Evolutionary conservation across 2,797 vertebrate species (phyloP), one percentile per base, ranked within the genome.

Genomic region (Takifugu ocellatus): DNA sequence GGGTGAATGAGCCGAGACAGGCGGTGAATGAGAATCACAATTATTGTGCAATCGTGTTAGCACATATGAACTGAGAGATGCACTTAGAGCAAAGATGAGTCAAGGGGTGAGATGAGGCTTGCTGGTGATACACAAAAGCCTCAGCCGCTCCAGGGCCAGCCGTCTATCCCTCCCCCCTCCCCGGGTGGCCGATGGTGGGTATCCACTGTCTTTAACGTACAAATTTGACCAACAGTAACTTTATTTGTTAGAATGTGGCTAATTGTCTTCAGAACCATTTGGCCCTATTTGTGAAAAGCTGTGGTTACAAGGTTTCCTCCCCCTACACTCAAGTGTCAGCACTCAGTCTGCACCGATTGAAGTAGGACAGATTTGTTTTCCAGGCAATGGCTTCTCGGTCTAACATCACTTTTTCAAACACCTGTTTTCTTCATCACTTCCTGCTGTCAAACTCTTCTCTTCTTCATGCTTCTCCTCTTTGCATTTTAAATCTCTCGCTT

Each of bases 11-110:
- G 43, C 78, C 61, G 48, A 66, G 65, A 58, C 39, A 59, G 56
- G 42, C 47, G 6, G 26, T 61, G 63, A 74, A 68, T 54, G 54
- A 15, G 26, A 77, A 71, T 54, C 56, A 58, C 54, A 61, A 61
- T 70, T 59, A 79, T 73, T 76, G 74, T 79, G 79, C 54, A 82
- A 81, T 84, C 84, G 77, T 56, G 44, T 83, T 76, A 77, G 66
- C 54, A 74, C 51, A 66, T 70, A 64, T 55, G 31, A 68, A 57
- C 46, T 56, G 54, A 68, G 53, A 64, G 61, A 51, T 65, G 39
- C 12, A 57, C 54, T 62, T 44, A 17, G 49, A 71, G 57, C 49
- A 33, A 46, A 17, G 36, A 59, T 60, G 60, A 72, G 61, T 51
- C 61, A 59, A 26, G n/a, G 42, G 59, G 0, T 29, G 33, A 49